Evolutionary conservation across 1,140 invertebrate genomes (phyloP).

Genomic region (Drosophila gunungcola): DNA sequence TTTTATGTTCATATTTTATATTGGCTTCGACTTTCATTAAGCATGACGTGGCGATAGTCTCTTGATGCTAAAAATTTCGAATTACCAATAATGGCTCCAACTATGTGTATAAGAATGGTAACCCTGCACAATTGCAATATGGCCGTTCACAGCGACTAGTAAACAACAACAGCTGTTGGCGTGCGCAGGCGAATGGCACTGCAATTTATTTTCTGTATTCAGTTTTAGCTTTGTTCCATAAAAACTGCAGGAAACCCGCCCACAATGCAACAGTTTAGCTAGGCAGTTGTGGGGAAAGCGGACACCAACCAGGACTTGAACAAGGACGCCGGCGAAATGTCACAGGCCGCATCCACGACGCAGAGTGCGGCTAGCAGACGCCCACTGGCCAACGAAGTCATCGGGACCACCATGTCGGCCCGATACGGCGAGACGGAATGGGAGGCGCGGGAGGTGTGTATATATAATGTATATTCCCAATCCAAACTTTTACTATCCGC

Average conservation of each 20-base stretch:
- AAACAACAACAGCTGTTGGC: constrained; percentile 21
- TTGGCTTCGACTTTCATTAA: no score
- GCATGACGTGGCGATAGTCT: no score
- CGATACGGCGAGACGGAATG: constrained; percentile 88
- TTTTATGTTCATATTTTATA: no score
- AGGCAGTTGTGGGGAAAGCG: constrained; percentile 1
- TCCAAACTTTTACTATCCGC: not conserved
- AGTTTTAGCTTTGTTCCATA: constrained; percentile 2
- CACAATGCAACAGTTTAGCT: constrained; percentile 43
- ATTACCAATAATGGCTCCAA: no score
- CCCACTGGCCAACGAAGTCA: constrained; percentile 50
- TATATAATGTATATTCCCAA: not conserved
- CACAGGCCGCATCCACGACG: constrained; percentile 60
- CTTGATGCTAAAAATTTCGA: no score
- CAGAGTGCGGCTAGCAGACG: constrained; percentile 60
- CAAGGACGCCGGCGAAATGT: constrained; percentile 46
- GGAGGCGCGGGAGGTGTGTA: constrained; percentile 88
- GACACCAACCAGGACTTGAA: constrained; percentile 5
- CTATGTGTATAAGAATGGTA: not conserved
- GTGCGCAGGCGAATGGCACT: constrained; percentile 10
- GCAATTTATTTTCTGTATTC: constrained; percentile 40
- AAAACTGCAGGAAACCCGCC: constrained; percentile 7
- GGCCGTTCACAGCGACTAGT: constrained; percentile 5
- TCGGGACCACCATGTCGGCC: constrained; percentile 54
- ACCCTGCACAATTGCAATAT: not conserved